Conservation (phyloP, 2,113 vertebrate genomes). For the Pluvianellus socialis region DNA sequence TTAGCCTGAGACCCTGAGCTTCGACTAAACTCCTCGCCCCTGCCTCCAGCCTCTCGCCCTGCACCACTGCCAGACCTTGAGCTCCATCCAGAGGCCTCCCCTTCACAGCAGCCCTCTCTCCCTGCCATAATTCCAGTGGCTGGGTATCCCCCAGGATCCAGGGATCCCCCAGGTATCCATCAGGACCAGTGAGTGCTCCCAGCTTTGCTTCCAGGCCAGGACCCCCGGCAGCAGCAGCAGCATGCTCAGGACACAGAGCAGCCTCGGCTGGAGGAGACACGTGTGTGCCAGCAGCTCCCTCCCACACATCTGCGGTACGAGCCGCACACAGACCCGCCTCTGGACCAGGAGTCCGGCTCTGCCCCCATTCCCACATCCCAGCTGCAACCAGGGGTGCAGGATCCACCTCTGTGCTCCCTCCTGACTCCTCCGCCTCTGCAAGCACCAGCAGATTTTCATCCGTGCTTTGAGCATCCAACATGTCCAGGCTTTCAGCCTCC, state of each 20-base stretch:
- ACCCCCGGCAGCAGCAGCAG: neutral
- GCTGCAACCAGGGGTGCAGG: neutral
- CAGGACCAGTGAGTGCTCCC: neutral
- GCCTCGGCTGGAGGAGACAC: neutral
- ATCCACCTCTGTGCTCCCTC: accelerated
- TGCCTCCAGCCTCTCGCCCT: neutral
- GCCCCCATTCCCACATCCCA: neutral
- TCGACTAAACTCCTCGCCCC: accelerated
- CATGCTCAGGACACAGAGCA: neutral
- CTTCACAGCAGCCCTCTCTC: neutral
- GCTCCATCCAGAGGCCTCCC: neutral
- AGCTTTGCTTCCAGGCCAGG: neutral
- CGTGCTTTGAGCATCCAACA: neutral
- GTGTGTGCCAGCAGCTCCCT: neutral
- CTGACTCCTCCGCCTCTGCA: neutral
- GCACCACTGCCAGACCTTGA: neutral
- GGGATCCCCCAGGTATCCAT: neutral
- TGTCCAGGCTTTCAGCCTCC: neutral
- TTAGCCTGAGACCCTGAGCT: neutral
- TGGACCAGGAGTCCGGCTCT: neutral
- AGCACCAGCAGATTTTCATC: neutral
- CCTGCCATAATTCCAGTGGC: neutral
- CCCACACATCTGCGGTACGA: accelerated
- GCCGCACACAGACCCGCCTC: neutral
- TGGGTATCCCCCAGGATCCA: neutral